Base-by-base conservation (phyloP, 1,140 invertebrate species). In the Reticulitermes speratus region DNA sequence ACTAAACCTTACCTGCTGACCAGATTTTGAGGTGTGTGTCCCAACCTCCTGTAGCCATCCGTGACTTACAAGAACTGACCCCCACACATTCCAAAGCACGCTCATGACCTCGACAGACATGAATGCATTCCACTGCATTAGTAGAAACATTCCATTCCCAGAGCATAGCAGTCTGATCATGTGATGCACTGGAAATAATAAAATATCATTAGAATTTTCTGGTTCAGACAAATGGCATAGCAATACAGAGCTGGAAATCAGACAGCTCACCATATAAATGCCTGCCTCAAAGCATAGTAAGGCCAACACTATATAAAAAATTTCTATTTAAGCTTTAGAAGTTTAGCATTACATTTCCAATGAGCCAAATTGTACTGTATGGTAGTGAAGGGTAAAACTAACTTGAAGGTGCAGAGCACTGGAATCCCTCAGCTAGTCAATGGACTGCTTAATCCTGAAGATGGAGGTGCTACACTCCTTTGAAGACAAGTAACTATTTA, bases 1-100 rank as follows among this genome's bases (percentile, higher is more conserved):
- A 38, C 2, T 19, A 55, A 55, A 0, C 1, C 91, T 91, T 90
- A 95, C 94, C 93, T 38, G 95, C 92, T 85, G 95, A 96, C 96
- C 96, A 97, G 86, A 97, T 92, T 90, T 96, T 96, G 0, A 97
- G 90, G 92, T 95, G 94, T 30, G 93, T 95, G 90, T 99, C 98
- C 97, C 97, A 99, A 45, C 97, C 95, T 59, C 97, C 98, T 84
- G 97, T 97, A n/a, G 96, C 97, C 91, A 99, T 94, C 88, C 92
- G 91, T 30, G 92, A 91, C 21, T 90, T 91, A 89, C 95, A 93
- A 5, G 92, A 91, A 89, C 95, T 95, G 0, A 97, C 94, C 87
- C 93, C 93, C 8, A 99, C 92, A 90, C 96, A 96, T 89, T 99
- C 97, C 1, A 99, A 93, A 88, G 96, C 96, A 89, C 97, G 94